A percentile compares a stretch with the other conserved stretches of the same genome.
These are phyloP conservation scores for Phrynocephalus forsythii DNA, from an alignment of 2,797 vertebrate genomes.

Conservation along the genomic window DNA sequence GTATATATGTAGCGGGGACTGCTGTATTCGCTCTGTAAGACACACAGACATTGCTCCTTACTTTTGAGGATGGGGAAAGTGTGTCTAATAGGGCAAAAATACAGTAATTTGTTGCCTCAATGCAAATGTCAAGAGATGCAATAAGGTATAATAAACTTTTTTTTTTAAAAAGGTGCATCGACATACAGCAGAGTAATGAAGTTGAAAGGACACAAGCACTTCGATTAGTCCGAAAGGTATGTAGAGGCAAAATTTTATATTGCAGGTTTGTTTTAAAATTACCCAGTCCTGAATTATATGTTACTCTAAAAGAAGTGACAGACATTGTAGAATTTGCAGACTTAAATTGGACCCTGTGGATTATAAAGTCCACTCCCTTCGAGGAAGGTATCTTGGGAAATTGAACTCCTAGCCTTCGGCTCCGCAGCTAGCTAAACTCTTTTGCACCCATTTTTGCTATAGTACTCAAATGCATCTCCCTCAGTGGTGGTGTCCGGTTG, in stretches of 20 bases:
- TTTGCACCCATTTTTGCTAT: not conserved
- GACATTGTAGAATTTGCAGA: too few relatives aligned
- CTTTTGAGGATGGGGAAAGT: too few relatives aligned
- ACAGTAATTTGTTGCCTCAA: not conserved
- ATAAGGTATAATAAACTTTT: not conserved
- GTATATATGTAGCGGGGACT: too few relatives aligned
- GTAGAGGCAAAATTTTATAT: not conserved
- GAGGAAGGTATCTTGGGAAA: too few relatives aligned
- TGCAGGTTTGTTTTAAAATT: not conserved
- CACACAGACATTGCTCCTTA: too few relatives aligned
- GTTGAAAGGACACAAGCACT: conserved; percentile 98
- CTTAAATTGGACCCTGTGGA: too few relatives aligned
- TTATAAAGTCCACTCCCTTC: too few relatives aligned
- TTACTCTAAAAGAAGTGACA: not conserved
- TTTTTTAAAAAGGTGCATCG: conserved; percentile 86
- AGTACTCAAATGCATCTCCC: not conserved
- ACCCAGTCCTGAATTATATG: not conserved
- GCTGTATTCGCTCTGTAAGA: too few relatives aligned
- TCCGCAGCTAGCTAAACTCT: too few relatives aligned
- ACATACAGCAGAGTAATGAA: conserved; percentile 99
- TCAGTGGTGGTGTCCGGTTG: not conserved
- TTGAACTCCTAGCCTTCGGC: too few relatives aligned
- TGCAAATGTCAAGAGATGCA: not conserved
- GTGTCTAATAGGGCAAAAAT: too few relatives aligned
- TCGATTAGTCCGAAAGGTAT: conserved; percentile 96